Base-by-base conservation (phyloP, 35 echinoderm and acorn worm genomes). In the Chiridota heheva region DNA sequence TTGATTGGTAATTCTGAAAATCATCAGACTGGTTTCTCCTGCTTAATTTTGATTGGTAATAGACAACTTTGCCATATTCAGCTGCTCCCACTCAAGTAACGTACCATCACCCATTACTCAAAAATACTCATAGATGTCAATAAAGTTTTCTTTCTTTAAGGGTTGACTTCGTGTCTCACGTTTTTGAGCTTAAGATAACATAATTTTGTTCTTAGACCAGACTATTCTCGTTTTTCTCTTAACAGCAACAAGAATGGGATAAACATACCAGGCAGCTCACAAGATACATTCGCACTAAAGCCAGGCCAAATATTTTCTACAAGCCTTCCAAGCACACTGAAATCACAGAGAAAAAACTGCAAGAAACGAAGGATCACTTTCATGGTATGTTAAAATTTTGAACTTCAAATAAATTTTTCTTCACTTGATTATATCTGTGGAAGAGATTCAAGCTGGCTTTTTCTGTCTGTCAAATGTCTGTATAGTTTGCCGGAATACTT, bases 201-300 rank as follows among this genome's bases (percentile, higher is more conserved):
- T 77, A 30, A 49, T 20, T 33, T 56, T 4, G 4, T 8, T 25
- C 22, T 33, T 40, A 40, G 8, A 34, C 37, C 17, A 16, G 28
- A 60, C 63, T 73, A 37, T 48, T 40, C 29, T n/a, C 49, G 27
- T 75, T 63, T 63, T 40, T 27, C 56, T 58, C 42, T 78, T 44
- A 53, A 62, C 63, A 97, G 93, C 93, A 97, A 91, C 84, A 91
- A 25, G 72, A 63, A 32, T 97, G 93, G 93, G 85, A 97, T 79
- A 77, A 49, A 35, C 88, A 97, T 67, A 78, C 78, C 39, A 58
- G 18, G 44, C 28, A 72, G 34, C 60, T 97, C 36, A 77, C 77
- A 42, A 76, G 69, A 15, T 97, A 85, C 43, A 97, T 97, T 48
- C 84, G 67, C 70, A 97, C 93, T n/a, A 97, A 88, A 69, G 80